These are phyloP conservation scores for Peromyscus attwateri DNA, from an alignment of 2,797 vertebrate species.

Conservation along the genomic window DNA sequence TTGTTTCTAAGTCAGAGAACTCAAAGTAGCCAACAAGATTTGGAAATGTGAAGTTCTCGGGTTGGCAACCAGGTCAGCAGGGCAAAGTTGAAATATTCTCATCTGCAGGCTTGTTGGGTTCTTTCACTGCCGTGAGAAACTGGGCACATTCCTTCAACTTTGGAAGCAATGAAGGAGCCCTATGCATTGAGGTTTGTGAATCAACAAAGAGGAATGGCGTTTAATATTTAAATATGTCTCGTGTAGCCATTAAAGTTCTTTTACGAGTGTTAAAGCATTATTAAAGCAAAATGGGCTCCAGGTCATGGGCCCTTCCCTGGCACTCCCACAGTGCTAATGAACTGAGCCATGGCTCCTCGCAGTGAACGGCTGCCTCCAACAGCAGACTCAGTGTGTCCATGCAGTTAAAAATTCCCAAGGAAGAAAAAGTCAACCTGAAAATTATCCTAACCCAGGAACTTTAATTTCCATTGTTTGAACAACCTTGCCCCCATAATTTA, in stretches of 20 bases:
- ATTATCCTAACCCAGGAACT: conserved; percentile 40
- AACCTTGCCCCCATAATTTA: neutral
- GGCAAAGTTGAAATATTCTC: conserved; percentile 12
- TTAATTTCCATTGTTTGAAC: conserved; percentile 56
- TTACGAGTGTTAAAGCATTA: conserved; percentile 80
- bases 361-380: conserved; percentile 53
- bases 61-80: conserved; percentile 21
- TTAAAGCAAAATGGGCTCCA: conserved; percentile 77
- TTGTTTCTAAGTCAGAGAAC: neutral
- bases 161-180: conserved; percentile 66
- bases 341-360: conserved; percentile 56
- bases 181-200: conserved; percentile 74
- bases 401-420: conserved; percentile 37
- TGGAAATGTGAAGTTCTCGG: neutral
- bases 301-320: conserved; percentile 70
- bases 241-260: conserved; percentile 83
- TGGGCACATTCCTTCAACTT: conserved; percentile 58
- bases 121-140: conserved; percentile 61
- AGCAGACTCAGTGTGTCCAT: neutral
- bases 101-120: neutral
- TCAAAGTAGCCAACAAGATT: neutral
- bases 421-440: conserved; percentile 1
- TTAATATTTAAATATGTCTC: conserved; percentile 83
- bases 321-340: conserved; percentile 75
- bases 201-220: conserved; percentile 79